phyloP scores from a whole-genome alignment of 2,113 vertebrate genomes.

The Pseudorectes ferrugineus region DNA sequence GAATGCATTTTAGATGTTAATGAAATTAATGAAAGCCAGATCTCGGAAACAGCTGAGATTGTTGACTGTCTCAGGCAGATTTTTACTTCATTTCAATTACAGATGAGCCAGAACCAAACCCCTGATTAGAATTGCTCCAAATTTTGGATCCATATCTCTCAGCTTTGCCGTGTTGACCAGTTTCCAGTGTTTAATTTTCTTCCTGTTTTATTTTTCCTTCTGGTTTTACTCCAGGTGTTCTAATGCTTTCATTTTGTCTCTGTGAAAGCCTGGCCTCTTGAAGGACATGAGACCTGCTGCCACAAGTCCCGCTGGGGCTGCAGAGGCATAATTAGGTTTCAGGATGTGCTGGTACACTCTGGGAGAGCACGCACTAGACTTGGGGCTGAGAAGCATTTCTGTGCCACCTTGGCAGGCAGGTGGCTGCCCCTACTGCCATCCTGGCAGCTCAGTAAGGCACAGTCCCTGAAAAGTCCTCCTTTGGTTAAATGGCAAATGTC shows the following conservation, averaged over 20 bases:
- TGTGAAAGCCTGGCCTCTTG: background rate
- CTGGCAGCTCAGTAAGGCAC: background rate
- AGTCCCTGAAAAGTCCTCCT: background rate
- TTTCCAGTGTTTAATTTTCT: conserved; percentile 11
- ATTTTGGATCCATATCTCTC: conserved; percentile 37
- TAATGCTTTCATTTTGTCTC: background rate
- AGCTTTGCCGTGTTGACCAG: conserved; percentile 17
- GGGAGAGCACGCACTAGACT: rapidly evolving
- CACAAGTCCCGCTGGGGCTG: background rate
- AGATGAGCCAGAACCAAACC: conserved; percentile 48
- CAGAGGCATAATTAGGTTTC: background rate
- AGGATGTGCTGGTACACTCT: rapidly evolving
- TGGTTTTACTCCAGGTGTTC: conserved; percentile 23
- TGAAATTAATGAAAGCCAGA: conserved; percentile 65
- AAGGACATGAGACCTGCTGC: background rate
- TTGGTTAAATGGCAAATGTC: background rate
- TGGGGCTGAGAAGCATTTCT: background rate
- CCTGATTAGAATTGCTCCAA: conserved; percentile 45
- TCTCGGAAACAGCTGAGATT: conserved; percentile 49
- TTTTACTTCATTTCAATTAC: conserved; percentile 63
- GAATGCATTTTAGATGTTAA: conserved; percentile 64
- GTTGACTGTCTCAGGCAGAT: conserved; percentile 63
- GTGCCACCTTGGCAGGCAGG: background rate
- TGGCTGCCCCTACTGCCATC: background rate
- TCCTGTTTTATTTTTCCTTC: background rate